A percentile compares a stretch with the other conserved stretches of the same genome.
Evolutionary conservation across 2,797 vertebrate genomes (phyloP).

Genomic region (Takifugu rubripes): DNA sequence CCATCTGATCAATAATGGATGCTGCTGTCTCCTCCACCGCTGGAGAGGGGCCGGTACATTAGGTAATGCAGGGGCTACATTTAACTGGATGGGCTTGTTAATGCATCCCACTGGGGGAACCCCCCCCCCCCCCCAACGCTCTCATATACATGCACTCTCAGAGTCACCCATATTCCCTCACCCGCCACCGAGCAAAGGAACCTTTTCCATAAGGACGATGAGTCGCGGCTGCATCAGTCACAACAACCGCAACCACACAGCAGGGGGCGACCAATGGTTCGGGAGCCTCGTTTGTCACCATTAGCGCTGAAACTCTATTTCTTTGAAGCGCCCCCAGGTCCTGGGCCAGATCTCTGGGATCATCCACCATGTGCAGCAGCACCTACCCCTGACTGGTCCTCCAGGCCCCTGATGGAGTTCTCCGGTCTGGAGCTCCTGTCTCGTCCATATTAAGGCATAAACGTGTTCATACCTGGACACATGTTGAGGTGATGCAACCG

Average conservation of each 20-base stretch:
- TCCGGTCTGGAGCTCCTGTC: constrained; percentile 13
- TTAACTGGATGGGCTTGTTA: constrained; percentile 86
- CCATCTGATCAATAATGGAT: constrained; percentile 83
- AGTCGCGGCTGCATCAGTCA: constrained; percentile 11
- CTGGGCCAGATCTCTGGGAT: no score
- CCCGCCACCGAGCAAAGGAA: constrained; percentile 27
- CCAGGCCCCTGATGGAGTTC: not conserved
- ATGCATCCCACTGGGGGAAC: constrained; percentile 77
- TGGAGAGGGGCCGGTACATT: constrained; percentile 76
- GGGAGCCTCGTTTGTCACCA: no score
- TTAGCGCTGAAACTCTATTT: no score
- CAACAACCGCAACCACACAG: no score
- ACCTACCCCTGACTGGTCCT: no score
- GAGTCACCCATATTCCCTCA: constrained; percentile 3
- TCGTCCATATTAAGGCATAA: constrained; percentile 41
- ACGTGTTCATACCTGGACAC: constrained; percentile 43
- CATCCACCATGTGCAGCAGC: no score
- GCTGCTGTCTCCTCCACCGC: constrained; percentile 77
- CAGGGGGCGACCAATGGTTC: no score
- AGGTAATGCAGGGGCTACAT: constrained; percentile 83
- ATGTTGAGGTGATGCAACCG: constrained; percentile 42
- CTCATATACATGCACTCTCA: constrained; percentile 8
- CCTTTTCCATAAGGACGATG: constrained; percentile 38
- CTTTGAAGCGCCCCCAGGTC: no score
- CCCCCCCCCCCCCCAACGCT: constrained; percentile 29